A percentile compares a stretch with the other conserved stretches of the same genome.
Evolutionary conservation across 2,113 vertebrate species (phyloP).

Genomic region (Emydocephalus ijimae): DNA sequence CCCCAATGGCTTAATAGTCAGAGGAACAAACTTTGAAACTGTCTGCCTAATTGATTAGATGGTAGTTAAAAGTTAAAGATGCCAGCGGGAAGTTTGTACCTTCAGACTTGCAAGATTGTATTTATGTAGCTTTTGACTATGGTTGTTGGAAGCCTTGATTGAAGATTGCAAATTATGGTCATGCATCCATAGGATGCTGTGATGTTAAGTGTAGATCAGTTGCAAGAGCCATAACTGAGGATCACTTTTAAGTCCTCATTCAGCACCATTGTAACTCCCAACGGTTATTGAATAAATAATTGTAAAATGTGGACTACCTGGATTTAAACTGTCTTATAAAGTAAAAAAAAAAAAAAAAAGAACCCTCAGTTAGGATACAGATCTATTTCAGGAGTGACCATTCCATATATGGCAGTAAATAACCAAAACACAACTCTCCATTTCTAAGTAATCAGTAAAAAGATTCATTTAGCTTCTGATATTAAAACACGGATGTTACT

Average conservation of each 20-base stretch:
- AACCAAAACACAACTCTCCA: neutral
- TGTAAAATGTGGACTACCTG: neutral
- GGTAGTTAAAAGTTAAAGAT: neutral
- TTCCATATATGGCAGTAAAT: neutral
- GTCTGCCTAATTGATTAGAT: neutral
- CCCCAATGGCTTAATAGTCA: neutral
- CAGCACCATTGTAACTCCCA: neutral
- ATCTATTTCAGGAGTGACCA: neutral
- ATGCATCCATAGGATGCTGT: neutral
- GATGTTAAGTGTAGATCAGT: neutral
- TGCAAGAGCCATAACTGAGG: neutral
- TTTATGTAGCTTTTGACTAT: neutral
- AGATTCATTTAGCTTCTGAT: neutral
- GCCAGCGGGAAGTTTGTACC: neutral
- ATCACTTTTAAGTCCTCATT: neutral
- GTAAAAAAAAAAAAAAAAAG: neutral
- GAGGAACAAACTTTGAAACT: neutral
- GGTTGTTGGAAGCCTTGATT: neutral
- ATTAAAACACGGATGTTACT: neutral
- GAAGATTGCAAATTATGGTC: neutral
- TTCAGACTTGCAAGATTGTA: neutral
- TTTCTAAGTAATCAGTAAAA: neutral
- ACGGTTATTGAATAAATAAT: neutral
- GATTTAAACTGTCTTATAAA: neutral
- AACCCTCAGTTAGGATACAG: neutral